Percentiles rank a stretch among this genome's conserved stretches.
phyloP scores from a whole-genome alignment of 92 coral and sea anemone species.

The Palythoa heliodiscus region DNA sequence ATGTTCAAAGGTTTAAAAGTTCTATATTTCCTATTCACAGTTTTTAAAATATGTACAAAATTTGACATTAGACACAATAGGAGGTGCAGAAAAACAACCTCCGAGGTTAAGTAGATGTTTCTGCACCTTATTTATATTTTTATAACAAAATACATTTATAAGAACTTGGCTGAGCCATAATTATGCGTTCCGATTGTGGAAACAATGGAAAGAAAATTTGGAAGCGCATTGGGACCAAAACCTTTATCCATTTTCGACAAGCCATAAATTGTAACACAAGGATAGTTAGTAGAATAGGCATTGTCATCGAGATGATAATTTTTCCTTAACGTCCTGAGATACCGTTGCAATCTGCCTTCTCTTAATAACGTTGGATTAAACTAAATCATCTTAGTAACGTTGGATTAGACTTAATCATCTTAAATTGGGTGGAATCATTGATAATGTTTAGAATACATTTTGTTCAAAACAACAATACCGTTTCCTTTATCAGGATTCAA shows the following conservation, averaged over 20 bases:
- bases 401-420: background rate
- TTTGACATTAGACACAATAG: too few species aligned
- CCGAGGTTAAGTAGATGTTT: too few species aligned
- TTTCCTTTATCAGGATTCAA: background rate
- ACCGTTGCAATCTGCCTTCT: background rate
- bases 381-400: background rate
- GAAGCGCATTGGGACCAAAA: background rate
- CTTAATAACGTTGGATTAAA: background rate
- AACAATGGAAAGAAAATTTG: background rate
- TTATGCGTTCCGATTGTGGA: background rate
- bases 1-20: too few species aligned
- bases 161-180: too few species aligned
- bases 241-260: background rate
- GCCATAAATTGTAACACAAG: background rate
- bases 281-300: background rate
- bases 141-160: too few species aligned
- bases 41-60: too few species aligned
- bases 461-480: background rate
- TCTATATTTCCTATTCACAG: too few species aligned
- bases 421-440: background rate
- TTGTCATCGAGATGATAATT: background rate
- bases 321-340: background rate
- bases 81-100: too few species aligned
- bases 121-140: too few species aligned
- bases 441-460: background rate